Conservation (phyloP, 2,888 invertebrate species). For the Nudaria mundana region DNA sequence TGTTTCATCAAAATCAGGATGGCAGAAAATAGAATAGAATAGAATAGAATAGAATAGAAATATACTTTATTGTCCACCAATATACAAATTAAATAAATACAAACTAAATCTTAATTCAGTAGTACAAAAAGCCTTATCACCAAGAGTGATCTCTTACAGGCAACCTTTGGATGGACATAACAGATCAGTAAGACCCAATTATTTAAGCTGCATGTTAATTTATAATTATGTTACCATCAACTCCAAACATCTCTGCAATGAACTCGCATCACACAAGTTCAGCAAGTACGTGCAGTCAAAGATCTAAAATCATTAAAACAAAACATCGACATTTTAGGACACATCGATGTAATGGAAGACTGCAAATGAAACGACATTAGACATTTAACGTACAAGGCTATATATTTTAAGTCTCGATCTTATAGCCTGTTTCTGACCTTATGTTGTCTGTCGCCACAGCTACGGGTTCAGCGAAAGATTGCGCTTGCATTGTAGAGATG, state of each 20-base stretch:
- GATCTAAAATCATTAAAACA: slow-evolving; percentile 32
- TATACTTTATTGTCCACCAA: too few species aligned
- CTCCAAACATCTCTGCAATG: too few species aligned
- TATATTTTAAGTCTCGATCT: slow-evolving; percentile 68
- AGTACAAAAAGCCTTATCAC: too few species aligned
- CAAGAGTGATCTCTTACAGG: too few species aligned
- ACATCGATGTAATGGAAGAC: slow-evolving; percentile 48
- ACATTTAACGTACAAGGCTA: slow-evolving; percentile 74
- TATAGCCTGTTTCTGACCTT: slow-evolving; percentile 74
- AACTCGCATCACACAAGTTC: slow-evolving; percentile 10
- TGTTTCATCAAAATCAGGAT: too few species aligned
- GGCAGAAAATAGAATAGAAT: too few species aligned
- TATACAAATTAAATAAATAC: too few species aligned
- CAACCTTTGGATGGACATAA: too few species aligned
- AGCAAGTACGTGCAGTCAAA: slow-evolving; percentile 17
- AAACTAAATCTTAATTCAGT: too few species aligned
- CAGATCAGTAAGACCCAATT: too few species aligned
- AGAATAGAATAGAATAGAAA: too few species aligned
- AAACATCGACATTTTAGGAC: slow-evolving; percentile 31
- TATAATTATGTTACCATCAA: neutral
- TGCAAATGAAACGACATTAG: slow-evolving; percentile 71
- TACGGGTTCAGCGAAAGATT: slow-evolving; percentile 67
- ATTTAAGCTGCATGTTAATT: neutral
- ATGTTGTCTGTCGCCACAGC: slow-evolving; percentile 72
- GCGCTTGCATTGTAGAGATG: slow-evolving; percentile 42